Base-by-base conservation (phyloP, 2,797 vertebrate species). In the Acanthurus lineatus region DNA sequence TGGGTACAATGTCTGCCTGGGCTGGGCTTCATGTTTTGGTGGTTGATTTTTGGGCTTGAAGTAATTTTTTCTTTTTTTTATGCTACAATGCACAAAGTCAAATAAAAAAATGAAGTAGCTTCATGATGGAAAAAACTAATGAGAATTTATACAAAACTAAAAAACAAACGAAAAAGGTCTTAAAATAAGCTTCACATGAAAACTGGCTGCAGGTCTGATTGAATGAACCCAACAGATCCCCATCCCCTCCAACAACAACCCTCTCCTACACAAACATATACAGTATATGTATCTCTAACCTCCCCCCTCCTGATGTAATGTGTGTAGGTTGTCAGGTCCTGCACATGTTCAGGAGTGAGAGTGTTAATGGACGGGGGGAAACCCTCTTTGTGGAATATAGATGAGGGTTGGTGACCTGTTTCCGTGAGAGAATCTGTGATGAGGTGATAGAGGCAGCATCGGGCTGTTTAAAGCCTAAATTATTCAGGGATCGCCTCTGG, bases 401-500 rank as follows among this genome's bases (percentile, higher is more conserved):
- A 91, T 89, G 89, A 89, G 65, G 76, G 44, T 40, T 22, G 60
- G 76, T 72, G 85, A 83, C 87, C 85, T 79, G 82, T 28, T 91
- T 92, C 78, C 64, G 52, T 88, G 83, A 83, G 86, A 87, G 85
- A 86, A 88, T 89, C 73, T 77, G 85, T 63, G 81, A 92, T 80
- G 84, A 83, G 83, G 71, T 56, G 71, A 88, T 82, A 56, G 60
- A 73, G 45, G 65, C 47, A 42, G 81, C 73, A 69, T 82, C 68
- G n/a, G 81, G 48, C 69, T 53, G 51, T 62, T 86, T 74, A 63
- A 66, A 58, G 69, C 19, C 59, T 90, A 57, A 88, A 90, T 92
- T 84, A 93, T 91, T 83, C 82, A 91, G 71, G 22, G 69, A 76
- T 63, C 0, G 59, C 80, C 68, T 58, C 78, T 9, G 77, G 79